Conservation (phyloP, 2,113 vertebrate genomes). For the Albula goreensis region DNA sequence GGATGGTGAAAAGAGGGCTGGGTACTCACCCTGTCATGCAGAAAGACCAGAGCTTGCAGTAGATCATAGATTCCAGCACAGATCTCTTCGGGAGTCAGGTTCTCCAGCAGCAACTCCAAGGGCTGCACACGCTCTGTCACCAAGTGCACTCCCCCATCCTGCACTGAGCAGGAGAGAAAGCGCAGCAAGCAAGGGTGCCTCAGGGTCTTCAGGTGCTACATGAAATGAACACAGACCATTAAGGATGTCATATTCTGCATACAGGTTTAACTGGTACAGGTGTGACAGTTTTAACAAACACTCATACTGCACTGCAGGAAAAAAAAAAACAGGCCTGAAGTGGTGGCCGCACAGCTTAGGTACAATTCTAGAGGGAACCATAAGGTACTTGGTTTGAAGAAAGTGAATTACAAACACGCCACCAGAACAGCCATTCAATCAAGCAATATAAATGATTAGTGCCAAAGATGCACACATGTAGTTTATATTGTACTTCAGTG, state of each 20-base stretch:
- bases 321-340: neutral
- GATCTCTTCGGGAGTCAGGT: constrained; percentile 82
- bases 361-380: neutral
- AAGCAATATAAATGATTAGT: neutral
- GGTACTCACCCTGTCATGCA: constrained; percentile 87
- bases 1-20: neutral
- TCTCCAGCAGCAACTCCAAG: constrained; percentile 77
- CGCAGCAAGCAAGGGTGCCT: constrained; percentile 92
- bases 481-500: no score
- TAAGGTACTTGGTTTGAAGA: no score
- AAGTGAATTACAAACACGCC: neutral
- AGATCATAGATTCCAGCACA: constrained; percentile 93
- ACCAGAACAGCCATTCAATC: neutral
- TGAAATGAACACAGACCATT: constrained; percentile 17
- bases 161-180: constrained; percentile 91
- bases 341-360: neutral
- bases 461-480: no score
- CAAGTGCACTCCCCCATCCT: constrained; percentile 86
- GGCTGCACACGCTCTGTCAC: constrained; percentile 91
- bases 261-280: neutral
- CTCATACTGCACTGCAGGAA: no score
- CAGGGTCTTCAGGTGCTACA: constrained; percentile 92
- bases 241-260: neutral
- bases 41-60: constrained; percentile 87
- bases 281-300: neutral